These are phyloP conservation scores for Elegia similella DNA, from an alignment of 2,888 invertebrate genomes.

Conservation along the genomic window DNA sequence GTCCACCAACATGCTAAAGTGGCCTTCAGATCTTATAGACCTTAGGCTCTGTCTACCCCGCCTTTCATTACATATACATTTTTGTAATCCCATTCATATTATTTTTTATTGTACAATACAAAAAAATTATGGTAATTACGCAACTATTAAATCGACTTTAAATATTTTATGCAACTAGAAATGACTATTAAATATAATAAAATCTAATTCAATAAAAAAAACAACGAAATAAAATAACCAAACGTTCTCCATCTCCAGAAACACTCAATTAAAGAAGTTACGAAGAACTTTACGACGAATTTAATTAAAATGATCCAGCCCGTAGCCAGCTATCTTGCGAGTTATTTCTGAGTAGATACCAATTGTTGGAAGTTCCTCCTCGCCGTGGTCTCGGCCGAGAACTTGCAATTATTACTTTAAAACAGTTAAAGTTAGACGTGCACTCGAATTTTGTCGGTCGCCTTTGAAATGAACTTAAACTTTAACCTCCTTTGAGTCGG, in stretches of 20 bases:
- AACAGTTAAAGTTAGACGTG: conserved; percentile 2
- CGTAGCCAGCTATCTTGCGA: conserved; percentile 38
- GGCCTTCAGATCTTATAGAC: too few relatives aligned
- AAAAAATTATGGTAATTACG: too few relatives aligned
- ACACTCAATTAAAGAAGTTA: conserved; percentile 34
- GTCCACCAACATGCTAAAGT: too few relatives aligned
- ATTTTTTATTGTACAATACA: too few relatives aligned
- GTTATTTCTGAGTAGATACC: conserved; percentile 51
- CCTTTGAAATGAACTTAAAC: background rate
- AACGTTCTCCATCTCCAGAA: conserved; percentile 4
- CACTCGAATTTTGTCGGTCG: background rate
- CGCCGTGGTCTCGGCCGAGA: conserved; percentile 13
- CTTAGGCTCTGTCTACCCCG: too few relatives aligned
- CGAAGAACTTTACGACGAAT: conserved; percentile 45
- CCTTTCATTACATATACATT: too few relatives aligned
- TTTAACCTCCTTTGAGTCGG: background rate
- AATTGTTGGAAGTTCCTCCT: conserved; percentile 50
- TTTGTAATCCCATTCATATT: too few relatives aligned
- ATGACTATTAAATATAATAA: too few relatives aligned
- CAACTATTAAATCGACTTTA: too few relatives aligned
- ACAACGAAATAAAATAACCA: background rate
- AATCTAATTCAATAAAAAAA: too few relatives aligned
- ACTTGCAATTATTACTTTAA: conserved; percentile 3
- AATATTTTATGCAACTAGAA: too few relatives aligned
- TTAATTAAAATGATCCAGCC: conserved; percentile 61